A percentile compares a stretch with the other conserved stretches of the same genome.
phyloP scores from a whole-genome alignment of 2,113 vertebrate species.

The Theristicus caerulescens region DNA sequence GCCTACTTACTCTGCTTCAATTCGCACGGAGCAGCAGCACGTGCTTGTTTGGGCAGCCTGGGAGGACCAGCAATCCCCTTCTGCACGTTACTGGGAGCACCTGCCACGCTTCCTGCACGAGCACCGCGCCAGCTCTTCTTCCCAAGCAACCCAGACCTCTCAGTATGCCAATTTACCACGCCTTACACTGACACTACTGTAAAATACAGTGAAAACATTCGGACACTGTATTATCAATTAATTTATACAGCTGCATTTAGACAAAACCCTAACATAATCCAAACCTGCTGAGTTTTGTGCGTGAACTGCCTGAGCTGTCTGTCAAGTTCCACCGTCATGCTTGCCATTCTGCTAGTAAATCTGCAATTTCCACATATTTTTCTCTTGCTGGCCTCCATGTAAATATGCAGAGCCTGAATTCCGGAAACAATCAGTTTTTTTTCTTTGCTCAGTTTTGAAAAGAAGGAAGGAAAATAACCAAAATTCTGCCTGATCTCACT shows the following conservation, averaged over 20 bases:
- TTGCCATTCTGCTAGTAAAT: background rate
- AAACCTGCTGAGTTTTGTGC: background rate
- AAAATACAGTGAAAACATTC: background rate
- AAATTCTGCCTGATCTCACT: background rate
- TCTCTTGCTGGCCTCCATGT: background rate
- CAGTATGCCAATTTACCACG: background rate
- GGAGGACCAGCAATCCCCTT: background rate
- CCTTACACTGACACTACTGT: background rate
- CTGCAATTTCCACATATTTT: background rate
- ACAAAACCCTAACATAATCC: background rate
- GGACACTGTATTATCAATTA: background rate
- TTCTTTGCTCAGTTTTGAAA: background rate
- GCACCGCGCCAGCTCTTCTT: background rate
- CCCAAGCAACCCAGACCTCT: background rate
- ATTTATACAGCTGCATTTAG: background rate
- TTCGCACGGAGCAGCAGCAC: background rate
- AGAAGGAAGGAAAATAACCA: background rate
- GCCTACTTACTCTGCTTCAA: background rate
- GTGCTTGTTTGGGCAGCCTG: background rate
- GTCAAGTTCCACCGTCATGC: fast-evolving
- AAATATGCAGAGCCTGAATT: background rate
- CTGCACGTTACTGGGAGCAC: fast-evolving
- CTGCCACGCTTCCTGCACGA: background rate
- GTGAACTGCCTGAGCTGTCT: background rate
- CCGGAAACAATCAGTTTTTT: background rate